Evolutionary conservation across 2,113 vertebrate genomes (phyloP).

Genomic region (Gobius niger): DNA sequence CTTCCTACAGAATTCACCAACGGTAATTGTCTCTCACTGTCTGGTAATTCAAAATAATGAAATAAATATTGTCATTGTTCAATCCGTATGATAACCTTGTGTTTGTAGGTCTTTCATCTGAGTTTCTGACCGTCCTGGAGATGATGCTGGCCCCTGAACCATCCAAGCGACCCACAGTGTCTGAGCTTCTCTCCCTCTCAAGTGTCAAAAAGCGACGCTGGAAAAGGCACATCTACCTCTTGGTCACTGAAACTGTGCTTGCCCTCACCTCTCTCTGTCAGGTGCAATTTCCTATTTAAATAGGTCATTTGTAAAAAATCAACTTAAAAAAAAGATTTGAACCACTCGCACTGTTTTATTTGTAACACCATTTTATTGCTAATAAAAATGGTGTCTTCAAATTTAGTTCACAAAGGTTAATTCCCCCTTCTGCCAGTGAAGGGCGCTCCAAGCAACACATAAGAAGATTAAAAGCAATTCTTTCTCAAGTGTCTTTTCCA

Average conservation of each 20-base stretch:
- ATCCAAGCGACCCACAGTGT: slow-evolving; percentile 74
- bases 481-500: no score
- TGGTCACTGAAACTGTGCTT: slow-evolving; percentile 64
- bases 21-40: slow-evolving; percentile 55
- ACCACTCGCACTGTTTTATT: no score
- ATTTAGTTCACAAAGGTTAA: no score
- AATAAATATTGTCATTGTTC: neutral
- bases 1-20: slow-evolving; percentile 84
- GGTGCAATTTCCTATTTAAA: slow-evolving; percentile 59
- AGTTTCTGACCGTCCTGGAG: slow-evolving; percentile 79
- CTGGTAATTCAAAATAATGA: neutral
- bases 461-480: no score
- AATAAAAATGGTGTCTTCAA: no score
- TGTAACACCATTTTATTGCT: no score
- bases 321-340: no score
- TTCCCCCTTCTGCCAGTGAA: no score
- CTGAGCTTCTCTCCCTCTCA: slow-evolving; percentile 78
- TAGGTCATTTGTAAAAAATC: neutral
- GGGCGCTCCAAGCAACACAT: no score
- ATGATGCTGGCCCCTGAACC: slow-evolving; percentile 85
- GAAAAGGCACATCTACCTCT: slow-evolving; percentile 72
- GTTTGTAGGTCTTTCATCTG: slow-evolving; percentile 78
- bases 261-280: slow-evolving; percentile 73
- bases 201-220: slow-evolving; percentile 73
- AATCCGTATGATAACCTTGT: neutral